Base-by-base conservation (phyloP, 2,113 vertebrate genomes). In the Recurvirostra avosetta region DNA sequence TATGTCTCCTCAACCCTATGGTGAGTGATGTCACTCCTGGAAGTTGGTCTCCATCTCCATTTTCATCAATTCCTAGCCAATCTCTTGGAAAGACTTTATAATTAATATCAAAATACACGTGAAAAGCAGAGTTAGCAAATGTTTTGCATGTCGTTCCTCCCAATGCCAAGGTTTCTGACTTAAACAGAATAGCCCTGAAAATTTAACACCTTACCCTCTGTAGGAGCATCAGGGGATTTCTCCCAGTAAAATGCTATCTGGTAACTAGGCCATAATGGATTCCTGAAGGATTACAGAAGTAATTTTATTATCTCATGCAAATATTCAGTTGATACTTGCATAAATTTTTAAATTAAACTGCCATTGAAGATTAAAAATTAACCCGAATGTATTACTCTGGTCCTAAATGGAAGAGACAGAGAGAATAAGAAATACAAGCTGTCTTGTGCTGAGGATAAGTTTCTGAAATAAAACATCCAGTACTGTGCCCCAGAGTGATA, bases 1-100 rank as follows among this genome's bases (percentile, higher is more conserved):
- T 47, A 27, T 15, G 18, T 10, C 36, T 58, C 29, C 34, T 30
- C 25, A 75, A 21, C 29, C 19, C 10, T 20, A 8, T 1, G 8
- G 12, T 20, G 19, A 72, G 29, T 5, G 9, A 49, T 3, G 1
- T 1, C 3, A 0, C 25, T 11, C 9, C 36, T 61, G 47, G 16
- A 36, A n/a, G 50, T 56, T 23, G 11, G 17, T 34, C 27, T 90
- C 9, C 27, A 13, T 5, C 32, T 80, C 23, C 7, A 7, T 63
- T 76, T 80, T 61, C 55, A 63, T 38, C 36, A 14, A 9, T 86
- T 77, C 29, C 34, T 30, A 55, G 14, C 11, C 73, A 34, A 50
- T 29, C 13, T 79, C 30, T 47, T 2, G 13, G n/a, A 77, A n/a
- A 85, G 18, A 0, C n/a, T 76, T 59, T n/a, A 53, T 38, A 66